Evolutionary conservation across 2,797 vertebrate genomes (phyloP).

Genomic region (Propithecus perrieri): DNA sequence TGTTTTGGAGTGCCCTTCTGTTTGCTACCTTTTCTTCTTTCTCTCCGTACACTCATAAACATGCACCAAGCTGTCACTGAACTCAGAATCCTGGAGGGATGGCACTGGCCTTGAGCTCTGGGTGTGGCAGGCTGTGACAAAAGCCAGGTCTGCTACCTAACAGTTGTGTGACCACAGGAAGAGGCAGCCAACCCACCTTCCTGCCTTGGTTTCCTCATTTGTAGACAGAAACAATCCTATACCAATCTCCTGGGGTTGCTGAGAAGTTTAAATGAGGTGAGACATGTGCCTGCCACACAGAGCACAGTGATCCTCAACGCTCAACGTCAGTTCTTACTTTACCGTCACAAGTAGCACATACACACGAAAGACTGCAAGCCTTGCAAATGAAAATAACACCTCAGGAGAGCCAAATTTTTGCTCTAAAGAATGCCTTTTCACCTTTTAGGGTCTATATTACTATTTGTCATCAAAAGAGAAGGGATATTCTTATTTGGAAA

Average conservation of each 20-base stretch:
- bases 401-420: not conserved
- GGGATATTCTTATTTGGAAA: not conserved
- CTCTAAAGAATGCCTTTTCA: not conserved
- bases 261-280: not conserved
- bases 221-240: not conserved
- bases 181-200: no score
- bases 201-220: not conserved
- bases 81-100: fast-evolving
- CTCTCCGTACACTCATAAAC: fast-evolving
- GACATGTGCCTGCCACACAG: fast-evolving
- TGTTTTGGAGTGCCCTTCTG: not conserved
- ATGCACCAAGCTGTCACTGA: fast-evolving
- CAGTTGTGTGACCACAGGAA: fast-evolving
- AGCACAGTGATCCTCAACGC: fast-evolving
- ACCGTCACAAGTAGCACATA: fast-evolving
- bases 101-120: fast-evolving
- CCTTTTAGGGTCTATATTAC: not conserved
- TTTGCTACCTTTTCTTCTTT: not conserved
- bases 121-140: fast-evolving
- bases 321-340: not conserved
- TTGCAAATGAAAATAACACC: not conserved
- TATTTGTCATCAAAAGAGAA: not conserved
- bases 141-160: not conserved
- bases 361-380: no score
- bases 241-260: fast-evolving